phyloP scores from a whole-genome alignment of 2,113 vertebrate genomes.

The Oreocharis arfaki region DNA sequence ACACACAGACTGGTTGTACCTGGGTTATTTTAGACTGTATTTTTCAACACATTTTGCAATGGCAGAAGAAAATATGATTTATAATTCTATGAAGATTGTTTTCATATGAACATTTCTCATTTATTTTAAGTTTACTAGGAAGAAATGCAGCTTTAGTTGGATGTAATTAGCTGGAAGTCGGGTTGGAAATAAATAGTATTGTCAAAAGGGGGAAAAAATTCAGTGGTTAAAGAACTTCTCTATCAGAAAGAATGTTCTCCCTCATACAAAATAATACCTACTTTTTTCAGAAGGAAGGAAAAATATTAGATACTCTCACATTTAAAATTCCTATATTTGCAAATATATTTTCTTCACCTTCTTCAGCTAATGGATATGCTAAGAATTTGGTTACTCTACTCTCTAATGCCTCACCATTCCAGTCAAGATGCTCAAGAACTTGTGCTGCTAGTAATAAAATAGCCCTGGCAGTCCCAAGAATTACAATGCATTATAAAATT shows the following conservation, averaged over 20 bases:
- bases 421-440: neutral
- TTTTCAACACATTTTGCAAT: constrained; percentile 6
- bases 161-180: neutral
- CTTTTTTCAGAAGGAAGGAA: neutral
- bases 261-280: neutral
- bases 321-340: neutral
- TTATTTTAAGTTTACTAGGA: constrained; percentile 17
- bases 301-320: neutral
- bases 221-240: neutral
- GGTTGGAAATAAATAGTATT: constrained; percentile 1
- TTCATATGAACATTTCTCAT: neutral
- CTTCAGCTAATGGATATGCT: neutral
- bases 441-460: neutral
- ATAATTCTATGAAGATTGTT: neutral
- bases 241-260: neutral
- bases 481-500: neutral
- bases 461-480: neutral
- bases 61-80: neutral
- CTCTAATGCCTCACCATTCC: neutral
- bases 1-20: neutral
- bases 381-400: neutral
- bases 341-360: neutral
- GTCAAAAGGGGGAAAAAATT: neutral
- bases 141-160: constrained; percentile 17
- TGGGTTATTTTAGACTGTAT: neutral